Evolutionary conservation across 2,797 vertebrate genomes (phyloP), one percentile per base, ranked within the genome.

Genomic region (Micropoecilia bifurca): DNA sequence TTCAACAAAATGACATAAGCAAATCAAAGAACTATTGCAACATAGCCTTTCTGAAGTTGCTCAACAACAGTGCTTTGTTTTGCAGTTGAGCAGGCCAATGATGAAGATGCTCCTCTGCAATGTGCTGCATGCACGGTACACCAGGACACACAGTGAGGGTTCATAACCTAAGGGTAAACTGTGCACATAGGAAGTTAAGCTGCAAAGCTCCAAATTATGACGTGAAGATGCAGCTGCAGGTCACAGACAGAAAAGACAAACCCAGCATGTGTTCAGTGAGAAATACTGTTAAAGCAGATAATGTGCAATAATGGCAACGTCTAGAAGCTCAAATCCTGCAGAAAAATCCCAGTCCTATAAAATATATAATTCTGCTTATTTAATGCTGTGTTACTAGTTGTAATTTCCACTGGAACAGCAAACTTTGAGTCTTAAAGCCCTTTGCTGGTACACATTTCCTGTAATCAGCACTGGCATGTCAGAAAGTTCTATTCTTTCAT

Each of bases 211-310:
- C 81, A n/a, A 97, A 97, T 71, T 95, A 92, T 48, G 91, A 96
- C 63, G 91, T 89, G 76, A 97, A 97, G 89, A 97, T 90, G 0
- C 92, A 95, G 0, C 73, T 97, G 75, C 96, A 97, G 88, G 92
- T 94, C 59, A 95, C 94, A 1, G 92, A 96, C 81, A 80, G 82
- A 1, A 90, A 73, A 68, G 61, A 79, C 80, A 68, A 66, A 43
- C 25, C 41, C 66, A 45, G 43, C 25, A 43, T n/a, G 36, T 22
- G 36, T 4, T 43, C 22, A 43, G 39, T 69, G 10, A 69, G 22
- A 43, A n/a, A 69, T 22, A n/a, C 39, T 12, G 66, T 22, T 10
- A 41, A 41, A 41, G 33, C 63, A 68, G 22, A 8, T 22, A 4
- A 68, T 68, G 61, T 61, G 30, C 30, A 36, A 36, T 36, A 36